phyloP scores from a whole-genome alignment of 1,140 invertebrate genomes.

The Meloidogyne hapla region DNA sequence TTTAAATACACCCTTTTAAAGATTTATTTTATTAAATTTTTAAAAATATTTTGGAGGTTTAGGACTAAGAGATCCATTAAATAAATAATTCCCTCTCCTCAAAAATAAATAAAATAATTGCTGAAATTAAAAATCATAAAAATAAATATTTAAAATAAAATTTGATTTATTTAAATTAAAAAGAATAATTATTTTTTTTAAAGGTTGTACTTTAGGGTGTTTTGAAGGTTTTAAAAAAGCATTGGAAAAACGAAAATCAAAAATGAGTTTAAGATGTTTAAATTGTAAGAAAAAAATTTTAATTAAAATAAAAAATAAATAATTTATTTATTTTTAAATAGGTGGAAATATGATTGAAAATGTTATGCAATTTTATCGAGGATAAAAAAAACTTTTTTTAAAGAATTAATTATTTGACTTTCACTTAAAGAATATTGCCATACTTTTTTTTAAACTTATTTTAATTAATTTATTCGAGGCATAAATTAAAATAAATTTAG shows the following conservation, averaged over 20 bases:
- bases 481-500: neutral
- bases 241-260: slow-evolving; percentile 8
- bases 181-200: neutral
- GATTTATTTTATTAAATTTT: no score
- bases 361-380: neutral
- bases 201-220: slow-evolving; percentile 13
- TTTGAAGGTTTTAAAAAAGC: slow-evolving; percentile 11
- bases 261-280: slow-evolving; percentile 18
- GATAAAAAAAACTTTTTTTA: neutral
- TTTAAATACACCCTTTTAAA: no score
- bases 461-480: neutral
- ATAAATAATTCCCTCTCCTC: no score
- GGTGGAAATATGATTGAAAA: slow-evolving; percentile 7
- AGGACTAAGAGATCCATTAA: no score
- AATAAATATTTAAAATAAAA: no score
- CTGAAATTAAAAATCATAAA: no score
- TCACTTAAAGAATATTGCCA: neutral
- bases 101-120: no score
- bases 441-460: neutral
- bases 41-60: no score
- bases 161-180: no score
- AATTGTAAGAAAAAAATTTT: neutral
- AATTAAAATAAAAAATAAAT: neutral
- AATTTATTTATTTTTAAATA: neutral
- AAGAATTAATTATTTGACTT: neutral